A percentile compares a stretch with the other conserved stretches of the same genome.
Conservation (phyloP, 2,888 invertebrate species). For the Apamea sordens region DNA sequence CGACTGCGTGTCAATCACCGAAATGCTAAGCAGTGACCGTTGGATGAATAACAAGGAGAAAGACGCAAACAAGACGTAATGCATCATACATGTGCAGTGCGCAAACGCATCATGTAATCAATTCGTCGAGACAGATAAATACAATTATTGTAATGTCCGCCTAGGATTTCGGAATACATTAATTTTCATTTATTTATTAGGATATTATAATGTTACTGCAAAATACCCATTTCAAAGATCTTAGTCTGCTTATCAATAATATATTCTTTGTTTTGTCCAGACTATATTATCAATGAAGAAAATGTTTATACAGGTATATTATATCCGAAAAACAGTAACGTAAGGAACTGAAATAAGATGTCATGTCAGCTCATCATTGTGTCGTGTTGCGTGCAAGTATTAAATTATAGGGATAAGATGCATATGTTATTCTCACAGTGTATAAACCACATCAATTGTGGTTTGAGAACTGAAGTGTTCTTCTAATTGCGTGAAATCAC, state of each 20-base stretch:
- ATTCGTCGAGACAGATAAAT: conserved; percentile 35
- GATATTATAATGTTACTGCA: neutral
- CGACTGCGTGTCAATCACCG: conserved; percentile 37
- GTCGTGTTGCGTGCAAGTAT: conserved; percentile 28
- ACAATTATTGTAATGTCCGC: conserved; percentile 27
- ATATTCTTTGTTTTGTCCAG: neutral
- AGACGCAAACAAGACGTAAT: conserved; percentile 28
- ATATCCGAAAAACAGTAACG: neutral
- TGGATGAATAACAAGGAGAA: conserved; percentile 40
- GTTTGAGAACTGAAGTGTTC: conserved; percentile 18
- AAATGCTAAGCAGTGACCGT: conserved; percentile 39
- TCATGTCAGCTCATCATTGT: conserved; percentile 20
- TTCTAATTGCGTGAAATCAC: conserved; percentile 26
- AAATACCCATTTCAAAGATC: neutral
- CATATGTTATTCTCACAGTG: conserved; percentile 3
- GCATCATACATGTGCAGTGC: conserved; percentile 41
- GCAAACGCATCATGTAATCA: conserved; percentile 30
- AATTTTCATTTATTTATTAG: conserved; percentile 4
- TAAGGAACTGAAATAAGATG: conserved; percentile 7
- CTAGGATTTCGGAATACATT: conserved; percentile 22
- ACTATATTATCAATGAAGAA: too few species aligned
- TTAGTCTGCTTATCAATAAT: neutral
- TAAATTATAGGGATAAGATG: conserved; percentile 27
- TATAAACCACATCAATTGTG: conserved; percentile 11
- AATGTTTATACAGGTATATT: neutral